Conservation (phyloP, 2,797 vertebrate species). For the Arremon brunneinucha region DNA sequence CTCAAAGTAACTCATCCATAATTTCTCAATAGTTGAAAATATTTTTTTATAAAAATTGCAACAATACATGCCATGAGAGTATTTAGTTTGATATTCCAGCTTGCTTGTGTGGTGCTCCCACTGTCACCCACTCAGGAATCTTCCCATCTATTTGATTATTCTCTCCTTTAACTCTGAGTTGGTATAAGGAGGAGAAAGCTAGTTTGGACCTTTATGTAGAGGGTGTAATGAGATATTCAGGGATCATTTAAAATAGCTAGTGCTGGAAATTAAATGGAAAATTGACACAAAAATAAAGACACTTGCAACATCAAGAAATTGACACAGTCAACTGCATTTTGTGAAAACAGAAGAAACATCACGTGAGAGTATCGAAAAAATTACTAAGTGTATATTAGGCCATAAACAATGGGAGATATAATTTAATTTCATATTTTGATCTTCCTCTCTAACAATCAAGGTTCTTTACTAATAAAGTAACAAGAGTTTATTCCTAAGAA, state of each 20-base stretch:
- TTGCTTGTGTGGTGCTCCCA: neutral
- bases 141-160: neutral
- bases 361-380: rapidly evolving
- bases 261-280: neutral
- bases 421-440: neutral
- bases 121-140: neutral
- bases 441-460: neutral
- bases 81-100: neutral
- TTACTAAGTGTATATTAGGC: neutral
- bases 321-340: neutral
- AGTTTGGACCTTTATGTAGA: neutral
- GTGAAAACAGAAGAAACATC: neutral
- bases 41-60: neutral
- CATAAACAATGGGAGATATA: neutral
- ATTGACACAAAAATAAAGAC: neutral
- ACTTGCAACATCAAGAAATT: neutral
- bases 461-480: neutral
- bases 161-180: neutral
- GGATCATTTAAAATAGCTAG: neutral
- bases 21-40: neutral
- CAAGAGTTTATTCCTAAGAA: neutral
- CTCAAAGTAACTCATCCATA: neutral
- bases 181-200: neutral
- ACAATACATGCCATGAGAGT: neutral
- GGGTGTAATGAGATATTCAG: neutral